phyloP scores from a whole-genome alignment of 2,113 vertebrate species.

The Myotis davidii region DNA sequence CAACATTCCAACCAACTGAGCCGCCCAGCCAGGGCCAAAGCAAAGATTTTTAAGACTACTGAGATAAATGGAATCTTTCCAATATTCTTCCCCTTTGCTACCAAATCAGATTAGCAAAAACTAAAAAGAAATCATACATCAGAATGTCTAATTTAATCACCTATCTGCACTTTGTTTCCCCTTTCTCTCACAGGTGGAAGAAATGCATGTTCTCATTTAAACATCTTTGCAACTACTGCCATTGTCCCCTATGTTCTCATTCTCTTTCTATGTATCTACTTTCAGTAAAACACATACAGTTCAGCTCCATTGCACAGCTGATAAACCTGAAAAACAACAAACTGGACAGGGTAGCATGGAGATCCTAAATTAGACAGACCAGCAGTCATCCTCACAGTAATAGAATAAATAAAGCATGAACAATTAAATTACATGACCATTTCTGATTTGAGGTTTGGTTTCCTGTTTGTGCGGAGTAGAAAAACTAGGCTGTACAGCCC shows the following conservation, averaged over 20 bases:
- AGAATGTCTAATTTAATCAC: background rate
- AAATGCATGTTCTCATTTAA: background rate
- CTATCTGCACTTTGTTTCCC: background rate
- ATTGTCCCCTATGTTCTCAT: background rate
- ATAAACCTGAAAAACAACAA: slow-evolving; percentile 57
- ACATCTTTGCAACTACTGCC: background rate
- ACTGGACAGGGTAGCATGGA: background rate
- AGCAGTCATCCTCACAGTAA: background rate
- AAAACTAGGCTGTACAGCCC: background rate
- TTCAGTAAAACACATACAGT: slow-evolving; percentile 45
- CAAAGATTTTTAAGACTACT: slow-evolving; percentile 20
- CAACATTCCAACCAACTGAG: background rate
- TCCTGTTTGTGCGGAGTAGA: background rate
- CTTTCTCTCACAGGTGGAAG: background rate
- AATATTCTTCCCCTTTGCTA: background rate
- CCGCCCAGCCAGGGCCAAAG: background rate
- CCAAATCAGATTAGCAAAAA: background rate
- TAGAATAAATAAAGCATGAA: slow-evolving; percentile 33
- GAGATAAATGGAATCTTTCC: slow-evolving; percentile 19
- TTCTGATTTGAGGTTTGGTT: slow-evolving; percentile 4
- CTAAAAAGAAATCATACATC: slow-evolving; percentile 36
- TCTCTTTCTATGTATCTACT: slow-evolving; percentile 28
- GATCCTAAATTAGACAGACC: slow-evolving; percentile 1
- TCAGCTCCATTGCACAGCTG: slow-evolving; percentile 30
- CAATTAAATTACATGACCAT: slow-evolving; percentile 38